Base-by-base conservation (phyloP, 2,888 invertebrate species). In the Campoletis raptor region DNA sequence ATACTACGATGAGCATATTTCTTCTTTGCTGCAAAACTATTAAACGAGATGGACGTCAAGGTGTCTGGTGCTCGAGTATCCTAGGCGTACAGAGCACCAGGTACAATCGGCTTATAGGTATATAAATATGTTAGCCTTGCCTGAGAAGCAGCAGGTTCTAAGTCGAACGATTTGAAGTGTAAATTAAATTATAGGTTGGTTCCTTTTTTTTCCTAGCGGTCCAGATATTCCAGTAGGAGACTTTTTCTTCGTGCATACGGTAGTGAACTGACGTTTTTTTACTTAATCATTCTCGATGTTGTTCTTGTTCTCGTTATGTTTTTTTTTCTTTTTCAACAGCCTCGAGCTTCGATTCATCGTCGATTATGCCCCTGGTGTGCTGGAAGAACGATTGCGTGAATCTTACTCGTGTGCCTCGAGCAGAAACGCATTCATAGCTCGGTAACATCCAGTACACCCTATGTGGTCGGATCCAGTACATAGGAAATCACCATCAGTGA, bases 1-100 rank as follows among this genome's bases (percentile, higher is more conserved):
- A 24, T 21, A 70, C 48, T 48, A n/a, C 76, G 80, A 84, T 86
- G 84, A 86, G 64, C 84, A 86, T 87, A 80, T 80, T 67, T 70
- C 74, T 67, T 52, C 74, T 67, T 52, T 36, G 72, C 54, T 21
- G 24, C 64, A 21, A 48, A 61, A 61, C 73, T 79, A 78, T 79
- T 74, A 81, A 81, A 85, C 85, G 66, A 82, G 78, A 81, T 67
- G 85, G 61, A 81, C 72, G 67, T 81, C 78, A 7, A n/a, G 37
- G 78, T 73, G 66, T 80, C 37, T 61, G 70, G 42, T 36, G 45
- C 45, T 24, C 52, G 40, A 24, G 15, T 24, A 18, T 45, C 66
- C 37, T 69, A 42, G 66, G 40, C 61, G 37, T 69, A 82, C 21
- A 70, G 30, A 15, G 40, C 72, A 45, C 72, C 72, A 83, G 67